Conservation (phyloP, 2,113 vertebrate species). For the Oxyruncus cristatus region DNA sequence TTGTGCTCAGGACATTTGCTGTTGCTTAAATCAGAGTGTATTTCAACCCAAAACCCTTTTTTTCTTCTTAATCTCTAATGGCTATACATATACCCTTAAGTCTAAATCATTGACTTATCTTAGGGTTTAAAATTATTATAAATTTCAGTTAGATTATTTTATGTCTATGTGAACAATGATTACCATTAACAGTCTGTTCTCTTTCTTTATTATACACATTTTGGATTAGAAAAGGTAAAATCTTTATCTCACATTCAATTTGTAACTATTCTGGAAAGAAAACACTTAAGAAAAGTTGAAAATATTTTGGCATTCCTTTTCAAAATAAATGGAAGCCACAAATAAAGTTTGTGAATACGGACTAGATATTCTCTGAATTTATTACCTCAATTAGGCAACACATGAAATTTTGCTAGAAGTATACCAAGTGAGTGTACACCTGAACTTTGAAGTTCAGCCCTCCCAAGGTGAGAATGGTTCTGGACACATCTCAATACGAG, state of each 20-base stretch:
- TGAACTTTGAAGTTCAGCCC: background rate
- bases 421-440: background rate
- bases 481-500: background rate
- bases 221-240: background rate
- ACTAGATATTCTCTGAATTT: background rate
- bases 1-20: background rate
- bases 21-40: background rate
- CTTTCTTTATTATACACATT: background rate
- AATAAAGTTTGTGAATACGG: background rate
- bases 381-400: background rate
- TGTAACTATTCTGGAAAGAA: background rate
- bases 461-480: background rate
- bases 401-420: background rate
- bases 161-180: background rate
- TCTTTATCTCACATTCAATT: background rate
- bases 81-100: background rate
- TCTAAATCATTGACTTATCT: background rate
- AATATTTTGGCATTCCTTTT: background rate
- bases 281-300: background rate
- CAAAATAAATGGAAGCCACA: background rate
- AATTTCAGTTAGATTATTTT: background rate
- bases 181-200: background rate
- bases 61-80: background rate
- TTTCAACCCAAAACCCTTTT: fast-evolving
- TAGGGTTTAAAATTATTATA: background rate